phyloP scores from a whole-genome alignment of 35 echinoderm and acorn worm species.

The Ptychodera flava region DNA sequence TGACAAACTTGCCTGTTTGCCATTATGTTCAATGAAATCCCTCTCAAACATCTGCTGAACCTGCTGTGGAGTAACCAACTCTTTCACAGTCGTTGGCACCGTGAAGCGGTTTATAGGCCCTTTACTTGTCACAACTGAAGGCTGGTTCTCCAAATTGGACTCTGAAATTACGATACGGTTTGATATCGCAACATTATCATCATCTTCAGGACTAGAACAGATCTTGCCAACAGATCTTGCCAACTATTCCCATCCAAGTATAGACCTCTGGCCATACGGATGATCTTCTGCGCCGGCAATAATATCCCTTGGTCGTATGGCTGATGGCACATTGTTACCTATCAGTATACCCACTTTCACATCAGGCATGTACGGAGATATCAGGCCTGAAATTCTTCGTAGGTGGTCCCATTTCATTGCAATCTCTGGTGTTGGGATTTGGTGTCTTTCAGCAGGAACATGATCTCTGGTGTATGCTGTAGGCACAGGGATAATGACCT shows the following conservation, averaged over 20 bases:
- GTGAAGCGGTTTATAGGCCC: neutral
- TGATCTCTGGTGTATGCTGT: neutral
- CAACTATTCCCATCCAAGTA: constrained; percentile 56
- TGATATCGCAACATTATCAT: neutral
- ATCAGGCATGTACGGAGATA: constrained; percentile 19
- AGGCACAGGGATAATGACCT: neutral
- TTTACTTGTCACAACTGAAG: neutral
- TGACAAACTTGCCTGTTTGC: neutral
- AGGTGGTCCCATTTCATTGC: neutral
- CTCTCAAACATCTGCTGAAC: neutral
- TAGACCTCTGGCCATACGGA: constrained; percentile 31
- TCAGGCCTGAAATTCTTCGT: neutral
- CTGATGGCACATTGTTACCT: constrained; percentile 10
- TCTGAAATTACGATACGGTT: neutral
- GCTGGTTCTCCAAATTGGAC: neutral
- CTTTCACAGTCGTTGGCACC: neutral
- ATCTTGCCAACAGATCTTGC: constrained; percentile 33
- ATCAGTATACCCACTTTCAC: constrained; percentile 27
- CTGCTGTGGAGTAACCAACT: neutral
- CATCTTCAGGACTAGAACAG: neutral
- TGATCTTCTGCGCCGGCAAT: constrained; percentile 31
- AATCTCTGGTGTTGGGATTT: neutral
- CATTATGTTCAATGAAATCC: neutral
- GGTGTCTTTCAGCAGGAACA: neutral
- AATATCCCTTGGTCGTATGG: constrained; percentile 20